These are phyloP conservation scores for Mylabris phalerata DNA, from an alignment of 1,140 invertebrate genomes.

Conservation along the genomic window DNA sequence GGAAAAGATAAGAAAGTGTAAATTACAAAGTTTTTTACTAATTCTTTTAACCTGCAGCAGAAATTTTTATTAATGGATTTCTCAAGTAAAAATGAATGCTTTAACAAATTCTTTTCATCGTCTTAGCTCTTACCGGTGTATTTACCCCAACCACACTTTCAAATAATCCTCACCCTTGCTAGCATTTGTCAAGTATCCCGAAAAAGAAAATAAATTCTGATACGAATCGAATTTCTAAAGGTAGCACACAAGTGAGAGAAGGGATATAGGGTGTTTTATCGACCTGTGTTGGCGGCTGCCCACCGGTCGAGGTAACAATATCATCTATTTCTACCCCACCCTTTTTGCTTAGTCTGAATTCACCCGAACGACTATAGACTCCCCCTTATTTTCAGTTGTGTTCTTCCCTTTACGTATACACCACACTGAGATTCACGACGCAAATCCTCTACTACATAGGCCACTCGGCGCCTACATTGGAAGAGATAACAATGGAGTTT, in stretches of 20 bases:
- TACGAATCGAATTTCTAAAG: conserved; percentile 20
- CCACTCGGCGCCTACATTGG: conserved; percentile 17
- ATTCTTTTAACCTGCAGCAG: conserved; percentile 35
- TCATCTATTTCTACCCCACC: conserved; percentile 26
- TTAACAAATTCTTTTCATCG: conserved; percentile 4
- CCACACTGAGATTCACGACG: too few relatives aligned
- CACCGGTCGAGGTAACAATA: conserved; percentile 35
- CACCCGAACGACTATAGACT: neutral
- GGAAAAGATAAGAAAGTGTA: conserved; percentile 2
- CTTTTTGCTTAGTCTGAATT: neutral
- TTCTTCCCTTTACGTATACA: too few relatives aligned
- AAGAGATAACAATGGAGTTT: conserved; percentile 20
- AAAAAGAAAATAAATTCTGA: conserved; percentile 26
- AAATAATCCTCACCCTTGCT: neutral
- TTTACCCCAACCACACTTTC: neutral
- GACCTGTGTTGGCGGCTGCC: conserved; percentile 22
- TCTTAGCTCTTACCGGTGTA: neutral
- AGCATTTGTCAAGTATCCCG: conserved; percentile 24
- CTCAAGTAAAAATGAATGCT: conserved; percentile 31
- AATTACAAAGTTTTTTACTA: conserved; percentile 31
- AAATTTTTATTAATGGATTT: conserved; percentile 38
- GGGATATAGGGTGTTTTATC: conserved; percentile 24
- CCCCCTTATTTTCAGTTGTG: too few relatives aligned
- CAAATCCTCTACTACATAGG: conserved; percentile 1
- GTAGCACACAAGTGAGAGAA: neutral